Conservation (phyloP, 23 tunicate genomes). For the Phallusia fumigata region DNA sequence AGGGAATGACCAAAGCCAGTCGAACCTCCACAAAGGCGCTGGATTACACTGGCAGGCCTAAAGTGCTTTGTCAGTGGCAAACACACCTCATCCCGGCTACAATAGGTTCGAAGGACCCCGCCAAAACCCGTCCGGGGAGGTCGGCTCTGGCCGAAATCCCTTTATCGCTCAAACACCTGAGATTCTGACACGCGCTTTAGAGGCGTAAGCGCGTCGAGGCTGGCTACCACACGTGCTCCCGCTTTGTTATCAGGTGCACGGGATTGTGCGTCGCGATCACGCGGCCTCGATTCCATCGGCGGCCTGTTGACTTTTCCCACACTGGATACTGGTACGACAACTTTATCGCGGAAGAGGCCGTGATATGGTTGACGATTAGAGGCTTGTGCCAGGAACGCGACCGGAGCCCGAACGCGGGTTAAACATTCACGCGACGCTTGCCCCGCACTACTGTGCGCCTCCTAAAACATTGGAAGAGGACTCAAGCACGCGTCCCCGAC, state of each 20-base stretch:
- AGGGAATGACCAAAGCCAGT: constrained; percentile 1
- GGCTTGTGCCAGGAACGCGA: constrained; percentile 17
- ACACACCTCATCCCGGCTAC: not conserved
- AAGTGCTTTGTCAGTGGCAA: not conserved
- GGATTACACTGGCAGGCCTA: not conserved
- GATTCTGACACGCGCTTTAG: constrained; percentile 6
- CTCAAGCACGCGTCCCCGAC: not conserved
- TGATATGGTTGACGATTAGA: constrained; percentile 9
- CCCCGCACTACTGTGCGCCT: constrained; percentile 3
- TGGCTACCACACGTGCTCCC: constrained; percentile 12
- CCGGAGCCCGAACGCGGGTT: not conserved
- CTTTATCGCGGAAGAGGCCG: not conserved
- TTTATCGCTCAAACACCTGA: constrained; percentile 1
- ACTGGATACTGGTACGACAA: constrained; percentile 1
- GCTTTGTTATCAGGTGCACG: constrained; percentile 11
- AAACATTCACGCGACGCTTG: constrained; percentile 6
- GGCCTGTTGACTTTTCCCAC: constrained; percentile 28
- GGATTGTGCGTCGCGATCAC: constrained; percentile 7
- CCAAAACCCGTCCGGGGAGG: not conserved
- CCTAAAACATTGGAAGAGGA: constrained; percentile 4
- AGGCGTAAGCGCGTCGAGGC: constrained; percentile 2
- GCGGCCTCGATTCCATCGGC: not conserved
- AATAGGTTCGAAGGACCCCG: not conserved
- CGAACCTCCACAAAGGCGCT: not conserved
- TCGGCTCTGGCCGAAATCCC: not conserved